These are phyloP conservation scores for Acromyrmex heyeri DNA, from an alignment of 1,140 invertebrate species.

Conservation along the genomic window DNA sequence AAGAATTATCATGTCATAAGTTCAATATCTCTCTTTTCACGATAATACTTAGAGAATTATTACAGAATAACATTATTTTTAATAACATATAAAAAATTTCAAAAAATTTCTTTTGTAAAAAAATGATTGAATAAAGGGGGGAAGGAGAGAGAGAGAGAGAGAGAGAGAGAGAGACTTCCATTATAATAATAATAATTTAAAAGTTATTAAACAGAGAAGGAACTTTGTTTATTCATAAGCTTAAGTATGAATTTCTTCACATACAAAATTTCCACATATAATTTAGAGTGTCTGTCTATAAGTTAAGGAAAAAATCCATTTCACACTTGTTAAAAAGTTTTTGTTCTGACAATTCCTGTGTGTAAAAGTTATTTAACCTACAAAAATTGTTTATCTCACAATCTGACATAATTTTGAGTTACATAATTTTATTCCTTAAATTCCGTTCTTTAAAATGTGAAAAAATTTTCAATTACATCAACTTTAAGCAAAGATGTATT, in stretches of 20 bases:
- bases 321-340: background rate
- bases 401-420: no score
- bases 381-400: no score
- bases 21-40: background rate
- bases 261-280: background rate
- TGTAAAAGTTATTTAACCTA: background rate
- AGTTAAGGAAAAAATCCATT: background rate
- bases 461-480: no score
- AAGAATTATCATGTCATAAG: conserved; percentile 30
- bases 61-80: background rate
- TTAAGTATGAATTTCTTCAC: background rate
- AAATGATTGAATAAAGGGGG: background rate
- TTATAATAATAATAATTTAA: background rate
- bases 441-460: no score
- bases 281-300: background rate
- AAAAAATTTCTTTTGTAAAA: background rate
- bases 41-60: conserved; percentile 7
- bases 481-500: no score
- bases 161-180: background rate
- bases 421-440: no score
- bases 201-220: background rate
- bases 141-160: no score
- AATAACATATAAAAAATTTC: background rate
- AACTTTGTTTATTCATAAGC: background rate
- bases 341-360: background rate